Percentiles rank a stretch among this genome's conserved stretches.
Conservation (phyloP, 2,797 vertebrate genomes). For the Channallabes apus region DNA sequence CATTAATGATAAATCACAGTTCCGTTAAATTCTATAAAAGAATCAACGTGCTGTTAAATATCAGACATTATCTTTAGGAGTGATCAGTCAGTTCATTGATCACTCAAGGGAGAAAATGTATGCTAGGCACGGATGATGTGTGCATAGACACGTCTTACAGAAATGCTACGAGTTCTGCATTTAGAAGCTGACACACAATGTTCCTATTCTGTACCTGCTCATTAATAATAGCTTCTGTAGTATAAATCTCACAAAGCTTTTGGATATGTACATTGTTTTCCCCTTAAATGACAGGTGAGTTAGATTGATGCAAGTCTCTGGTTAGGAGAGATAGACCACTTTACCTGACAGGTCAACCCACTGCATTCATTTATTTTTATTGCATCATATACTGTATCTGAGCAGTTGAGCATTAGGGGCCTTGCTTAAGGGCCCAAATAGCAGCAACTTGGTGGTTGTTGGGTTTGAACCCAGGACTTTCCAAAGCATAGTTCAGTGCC, state of each 20-base stretch:
- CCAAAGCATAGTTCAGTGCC: no score
- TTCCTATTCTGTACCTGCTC: neutral
- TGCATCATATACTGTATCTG: no score
- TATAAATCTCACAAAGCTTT: neutral
- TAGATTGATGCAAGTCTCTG: neutral
- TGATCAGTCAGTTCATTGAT: neutral
- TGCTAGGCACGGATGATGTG: neutral
- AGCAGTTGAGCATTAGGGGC: no score
- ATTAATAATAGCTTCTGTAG: neutral
- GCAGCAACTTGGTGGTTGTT: no score
- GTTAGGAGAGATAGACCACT: neutral
- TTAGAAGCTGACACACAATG: neutral
- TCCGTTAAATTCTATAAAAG: neutral
- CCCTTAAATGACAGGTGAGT: neutral
- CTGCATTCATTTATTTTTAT: neutral
- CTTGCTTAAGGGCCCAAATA: no score
- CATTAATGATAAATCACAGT: neutral
- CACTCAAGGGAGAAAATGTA: neutral
- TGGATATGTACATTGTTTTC: neutral
- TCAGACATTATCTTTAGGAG: neutral
- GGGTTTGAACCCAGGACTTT: no score
- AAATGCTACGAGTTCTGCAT: neutral
- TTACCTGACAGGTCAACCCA: neutral
- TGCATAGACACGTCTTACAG: neutral
- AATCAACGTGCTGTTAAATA: neutral